These are phyloP conservation scores for Manis crassicaudata DNA, from an alignment of 2,797 vertebrate genomes.

Conservation along the genomic window DNA sequence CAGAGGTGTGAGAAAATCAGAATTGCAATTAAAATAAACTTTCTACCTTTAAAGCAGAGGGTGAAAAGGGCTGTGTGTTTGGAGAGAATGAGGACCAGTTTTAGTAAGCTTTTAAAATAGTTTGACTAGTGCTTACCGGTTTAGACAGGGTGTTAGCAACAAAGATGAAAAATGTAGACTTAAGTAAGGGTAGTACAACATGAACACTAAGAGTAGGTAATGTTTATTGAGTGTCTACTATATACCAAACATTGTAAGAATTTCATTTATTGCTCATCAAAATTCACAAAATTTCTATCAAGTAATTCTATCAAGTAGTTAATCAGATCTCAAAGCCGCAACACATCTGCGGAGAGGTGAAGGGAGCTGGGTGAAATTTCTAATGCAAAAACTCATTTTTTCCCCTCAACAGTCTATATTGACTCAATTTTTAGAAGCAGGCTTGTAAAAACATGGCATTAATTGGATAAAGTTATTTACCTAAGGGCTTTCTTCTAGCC, in stretches of 20 bases:
- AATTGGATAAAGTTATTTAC: background rate
- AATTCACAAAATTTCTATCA: background rate
- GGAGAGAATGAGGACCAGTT: background rate
- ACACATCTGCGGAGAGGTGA: background rate
- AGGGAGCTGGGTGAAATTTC: background rate
- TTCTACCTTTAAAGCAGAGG: background rate
- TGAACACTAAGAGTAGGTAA: background rate
- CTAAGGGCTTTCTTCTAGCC: background rate
- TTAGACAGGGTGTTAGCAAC: background rate
- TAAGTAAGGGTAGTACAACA: background rate
- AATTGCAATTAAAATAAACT: background rate
- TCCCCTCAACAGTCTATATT: background rate
- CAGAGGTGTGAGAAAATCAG: background rate
- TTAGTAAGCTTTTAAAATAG: background rate
- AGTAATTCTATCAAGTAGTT: background rate
- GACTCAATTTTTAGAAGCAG: background rate
- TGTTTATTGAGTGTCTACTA: background rate
- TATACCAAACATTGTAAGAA: background rate
- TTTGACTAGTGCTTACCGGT: background rate
- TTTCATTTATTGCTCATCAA: conserved; percentile 4
- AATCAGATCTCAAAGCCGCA: background rate
- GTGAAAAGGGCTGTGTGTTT: background rate
- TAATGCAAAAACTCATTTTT: background rate
- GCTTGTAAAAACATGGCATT: background rate
- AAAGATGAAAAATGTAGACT: background rate